Evolutionary conservation across 2,888 invertebrate genomes (phyloP), one percentile per base, ranked within the genome.

Genomic region (Achlya flavicornis): DNA sequence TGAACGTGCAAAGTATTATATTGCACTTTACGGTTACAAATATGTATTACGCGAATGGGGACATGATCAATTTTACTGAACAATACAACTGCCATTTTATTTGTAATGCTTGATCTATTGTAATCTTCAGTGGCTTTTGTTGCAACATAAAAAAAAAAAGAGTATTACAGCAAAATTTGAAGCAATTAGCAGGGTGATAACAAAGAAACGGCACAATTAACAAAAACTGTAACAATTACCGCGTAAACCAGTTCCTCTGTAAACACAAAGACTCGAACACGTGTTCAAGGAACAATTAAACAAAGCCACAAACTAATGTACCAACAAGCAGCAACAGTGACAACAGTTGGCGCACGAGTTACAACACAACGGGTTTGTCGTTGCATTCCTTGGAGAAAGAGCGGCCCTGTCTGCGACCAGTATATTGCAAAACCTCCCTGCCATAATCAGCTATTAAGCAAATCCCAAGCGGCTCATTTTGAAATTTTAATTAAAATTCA

Each of bases 401-500:
- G 79, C 82, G 84, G 87, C 85, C 86, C 85, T 88, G 85, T 78
- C 84, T 78, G 76, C 76, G 80, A 83, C 84, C 78, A 76, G 83
- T 81, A 70, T 69, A 67, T 92, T 88, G 84, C 86, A 80, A 89
- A 86, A 90, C 78, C 62, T 75, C 76, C 77, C 81, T 75, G 79
- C 83, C 77, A 82, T 84, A 86, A 84, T 77, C 71, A 16, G 75
- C 80, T 73, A 81, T 84, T 89, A 86, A 81, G 84, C 84, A 87
- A 87, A 87, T 81, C 81, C 83, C 79, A 71, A 70, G 81, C 73
- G 75, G 79, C 74, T 79, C 74, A 83, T 90, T 91, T 87, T 85
- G 88, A 84, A 91, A 90, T 84, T 84, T 80, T 71, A 84, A 88
- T 90, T 88, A 84, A 88, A 88, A 89, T 90, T 88, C 86, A 89